Conservation (phyloP, 2,888 invertebrate species). For the Harmothoe impar region DNA sequence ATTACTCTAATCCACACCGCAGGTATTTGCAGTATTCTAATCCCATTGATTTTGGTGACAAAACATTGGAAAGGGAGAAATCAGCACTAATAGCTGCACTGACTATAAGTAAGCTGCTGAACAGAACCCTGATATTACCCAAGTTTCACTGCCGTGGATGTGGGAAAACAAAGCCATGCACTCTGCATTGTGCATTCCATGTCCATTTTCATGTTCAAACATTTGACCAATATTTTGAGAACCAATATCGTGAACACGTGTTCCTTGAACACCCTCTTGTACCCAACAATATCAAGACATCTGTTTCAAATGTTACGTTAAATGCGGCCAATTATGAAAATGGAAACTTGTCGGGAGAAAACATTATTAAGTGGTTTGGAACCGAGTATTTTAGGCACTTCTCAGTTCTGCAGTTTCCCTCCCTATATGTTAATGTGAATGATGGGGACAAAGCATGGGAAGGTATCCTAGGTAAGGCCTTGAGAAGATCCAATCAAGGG, state of each 20-base stretch:
- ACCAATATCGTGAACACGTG: slow-evolving; percentile 48
- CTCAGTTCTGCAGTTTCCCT: too few species aligned
- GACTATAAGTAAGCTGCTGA: slow-evolving; percentile 59
- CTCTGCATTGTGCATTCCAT: neutral
- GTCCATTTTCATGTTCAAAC: neutral
- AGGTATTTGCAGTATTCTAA: slow-evolving; percentile 53
- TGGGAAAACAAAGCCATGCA: neutral
- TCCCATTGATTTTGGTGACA: neutral
- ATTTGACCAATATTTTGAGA: slow-evolving; percentile 39
- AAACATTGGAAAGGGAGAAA: neutral
- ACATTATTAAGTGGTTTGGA: too few species aligned
- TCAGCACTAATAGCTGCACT: neutral
- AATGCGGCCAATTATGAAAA: too few species aligned
- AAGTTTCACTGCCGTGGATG: slow-evolving; percentile 67
- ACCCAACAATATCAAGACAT: slow-evolving; percentile 14
- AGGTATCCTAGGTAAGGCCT: too few species aligned
- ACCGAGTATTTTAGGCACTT: too few species aligned
- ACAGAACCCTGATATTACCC: slow-evolving; percentile 68
- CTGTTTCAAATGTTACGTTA: too few species aligned
- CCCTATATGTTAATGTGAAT: too few species aligned
- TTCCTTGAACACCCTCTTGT: slow-evolving; percentile 49
- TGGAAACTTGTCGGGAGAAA: too few species aligned
- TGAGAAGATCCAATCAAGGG: too few species aligned
- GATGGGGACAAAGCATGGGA: too few species aligned
- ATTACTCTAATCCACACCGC: slow-evolving; percentile 30